Percentiles rank a stretch among this genome's conserved stretches.
Conservation (phyloP, 2,797 vertebrate species). For the Coranthus polyacanthus region DNA sequence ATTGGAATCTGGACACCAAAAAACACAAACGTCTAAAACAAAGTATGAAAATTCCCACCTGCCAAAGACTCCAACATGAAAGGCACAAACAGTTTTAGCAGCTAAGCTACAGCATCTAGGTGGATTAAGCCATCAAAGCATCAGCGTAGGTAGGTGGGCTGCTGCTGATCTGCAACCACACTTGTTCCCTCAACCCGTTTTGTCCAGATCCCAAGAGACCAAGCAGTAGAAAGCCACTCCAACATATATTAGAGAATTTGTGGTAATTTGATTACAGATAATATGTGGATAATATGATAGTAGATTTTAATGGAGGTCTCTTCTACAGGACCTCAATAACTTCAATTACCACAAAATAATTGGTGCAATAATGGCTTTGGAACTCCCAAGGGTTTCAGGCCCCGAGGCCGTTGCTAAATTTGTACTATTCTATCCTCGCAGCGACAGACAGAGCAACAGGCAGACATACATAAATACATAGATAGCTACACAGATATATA, state of each 20-base stretch:
- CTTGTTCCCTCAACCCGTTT: not conserved
- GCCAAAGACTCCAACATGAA: too few relatives aligned
- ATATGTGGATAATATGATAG: too few relatives aligned
- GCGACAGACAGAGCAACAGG: not conserved
- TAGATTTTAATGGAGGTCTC: not conserved
- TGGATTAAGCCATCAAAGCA: slow-evolving; percentile 7
- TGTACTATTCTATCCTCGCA: not conserved
- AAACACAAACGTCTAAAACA: too few relatives aligned
- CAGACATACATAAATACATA: not conserved
- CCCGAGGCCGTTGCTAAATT: not conserved
- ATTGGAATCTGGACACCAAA: too few relatives aligned
- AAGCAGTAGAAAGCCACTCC: not conserved
- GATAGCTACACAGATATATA: not conserved
- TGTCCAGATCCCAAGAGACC: not conserved
- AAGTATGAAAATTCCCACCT: too few relatives aligned
- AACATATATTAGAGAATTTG: not conserved
- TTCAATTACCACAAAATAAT: slow-evolving; percentile 1
- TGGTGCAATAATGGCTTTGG: not conserved
- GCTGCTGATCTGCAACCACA: not conserved
- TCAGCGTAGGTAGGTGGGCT: not conserved
- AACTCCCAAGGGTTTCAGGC: not conserved
- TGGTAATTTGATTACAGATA: not conserved
- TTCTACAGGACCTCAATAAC: not conserved
- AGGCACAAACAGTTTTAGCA: not conserved
- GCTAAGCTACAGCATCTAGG: not conserved